These are phyloP conservation scores for Thamnophis elegans DNA, from an alignment of 2,797 vertebrate species.

Conservation along the genomic window DNA sequence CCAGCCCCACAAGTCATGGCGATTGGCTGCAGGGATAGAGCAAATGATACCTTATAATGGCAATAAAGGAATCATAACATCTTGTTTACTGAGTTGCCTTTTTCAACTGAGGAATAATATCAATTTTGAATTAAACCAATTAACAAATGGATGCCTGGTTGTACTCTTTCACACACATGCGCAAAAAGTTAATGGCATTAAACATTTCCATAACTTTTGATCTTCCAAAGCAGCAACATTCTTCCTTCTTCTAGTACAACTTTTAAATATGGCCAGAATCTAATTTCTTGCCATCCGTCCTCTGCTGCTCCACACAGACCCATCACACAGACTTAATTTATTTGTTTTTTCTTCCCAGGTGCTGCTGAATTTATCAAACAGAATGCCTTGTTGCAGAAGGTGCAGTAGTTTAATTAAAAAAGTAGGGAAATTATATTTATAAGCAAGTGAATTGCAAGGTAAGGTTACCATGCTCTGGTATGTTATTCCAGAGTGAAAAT, in stretches of 20 bases:
- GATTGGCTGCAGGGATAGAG: not conserved
- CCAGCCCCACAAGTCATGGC: not conserved
- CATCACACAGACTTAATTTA: not conserved
- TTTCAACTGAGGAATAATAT: not conserved
- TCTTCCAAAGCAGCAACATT: constrained; percentile 18
- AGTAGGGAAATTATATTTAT: constrained; percentile 39
- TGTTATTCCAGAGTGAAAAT: constrained; percentile 38
- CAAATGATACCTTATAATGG: not conserved
- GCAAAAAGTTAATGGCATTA: not conserved
- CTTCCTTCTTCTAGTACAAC: constrained; percentile 15
- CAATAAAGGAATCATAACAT: not conserved
- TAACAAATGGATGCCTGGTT: not conserved
- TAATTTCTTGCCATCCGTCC: constrained; percentile 8
- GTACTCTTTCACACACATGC: not conserved
- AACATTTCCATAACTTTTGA: constrained; percentile 18
- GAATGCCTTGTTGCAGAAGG: constrained; percentile 37
- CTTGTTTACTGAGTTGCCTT: not conserved
- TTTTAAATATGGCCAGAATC: constrained; percentile 42
- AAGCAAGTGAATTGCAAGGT: constrained; percentile 42
- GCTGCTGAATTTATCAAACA: constrained; percentile 33
- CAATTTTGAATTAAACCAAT: not conserved
- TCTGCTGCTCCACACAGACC: not conserved
- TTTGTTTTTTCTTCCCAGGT: constrained; percentile 9
- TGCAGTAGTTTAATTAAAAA: constrained; percentile 36
- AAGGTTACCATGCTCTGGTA: constrained; percentile 37